phyloP scores from a whole-genome alignment of 2,113 vertebrate species.

The Percina caprodes region DNA sequence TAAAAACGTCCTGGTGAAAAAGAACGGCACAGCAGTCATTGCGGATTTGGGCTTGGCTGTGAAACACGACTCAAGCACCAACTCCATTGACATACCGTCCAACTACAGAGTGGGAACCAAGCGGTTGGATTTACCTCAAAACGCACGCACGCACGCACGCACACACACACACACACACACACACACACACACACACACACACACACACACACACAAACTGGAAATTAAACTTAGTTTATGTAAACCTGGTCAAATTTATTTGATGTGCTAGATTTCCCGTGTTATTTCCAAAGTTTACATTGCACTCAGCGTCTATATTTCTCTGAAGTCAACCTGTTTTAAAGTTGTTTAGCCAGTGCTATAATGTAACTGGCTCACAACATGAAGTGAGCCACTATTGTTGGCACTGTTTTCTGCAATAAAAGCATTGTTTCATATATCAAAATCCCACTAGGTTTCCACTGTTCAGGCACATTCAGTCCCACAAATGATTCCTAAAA shows the following conservation, averaged over 20 bases:
- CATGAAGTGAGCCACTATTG: neutral
- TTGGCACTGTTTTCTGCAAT: neutral
- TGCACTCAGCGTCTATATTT: neutral
- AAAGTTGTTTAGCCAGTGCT: neutral
- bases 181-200: too few species aligned
- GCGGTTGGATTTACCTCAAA: slow-evolving; percentile 82
- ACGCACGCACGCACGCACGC: neutral
- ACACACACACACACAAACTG: neutral
- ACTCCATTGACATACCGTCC: slow-evolving; percentile 93
- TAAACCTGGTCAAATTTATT: neutral
- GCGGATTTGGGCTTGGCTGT: slow-evolving; percentile 96
- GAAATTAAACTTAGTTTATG: neutral
- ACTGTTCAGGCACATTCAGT: neutral
- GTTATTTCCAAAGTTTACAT: neutral
- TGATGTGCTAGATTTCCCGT: neutral
- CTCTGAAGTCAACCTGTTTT: neutral
- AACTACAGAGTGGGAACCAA: slow-evolving; percentile 96
- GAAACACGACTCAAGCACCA: slow-evolving; percentile 92
- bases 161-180: too few species aligned
- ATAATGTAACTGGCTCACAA: neutral
- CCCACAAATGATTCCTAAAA: neutral
- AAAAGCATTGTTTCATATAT: neutral
- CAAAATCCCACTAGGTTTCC: neutral
- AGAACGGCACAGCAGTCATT: slow-evolving; percentile 93
- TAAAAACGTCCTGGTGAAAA: slow-evolving; percentile 97